Percentiles rank a stretch among this genome's conserved stretches.
These are phyloP conservation scores for Phrynocephalus vlangalii DNA, from an alignment of 2,797 vertebrate genomes.

Conservation along the genomic window DNA sequence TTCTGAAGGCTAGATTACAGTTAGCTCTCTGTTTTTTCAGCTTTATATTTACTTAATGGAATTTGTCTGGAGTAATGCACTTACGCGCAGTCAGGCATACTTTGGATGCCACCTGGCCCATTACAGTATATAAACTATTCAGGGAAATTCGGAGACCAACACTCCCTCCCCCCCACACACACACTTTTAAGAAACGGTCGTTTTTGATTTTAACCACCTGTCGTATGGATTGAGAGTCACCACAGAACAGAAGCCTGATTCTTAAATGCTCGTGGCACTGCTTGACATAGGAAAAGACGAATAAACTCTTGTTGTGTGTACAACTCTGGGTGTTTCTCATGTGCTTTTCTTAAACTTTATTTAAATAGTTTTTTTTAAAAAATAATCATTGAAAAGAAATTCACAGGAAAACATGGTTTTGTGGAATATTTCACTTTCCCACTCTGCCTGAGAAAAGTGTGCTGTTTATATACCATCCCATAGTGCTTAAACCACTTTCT, in stretches of 20 bases:
- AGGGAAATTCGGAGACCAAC: slow-evolving; percentile 23
- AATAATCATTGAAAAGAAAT: too few relatives aligned
- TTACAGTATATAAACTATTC: slow-evolving; percentile 25
- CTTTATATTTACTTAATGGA: slow-evolving; percentile 52
- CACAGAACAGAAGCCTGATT: slow-evolving; percentile 27
- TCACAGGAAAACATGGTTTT: too few relatives aligned
- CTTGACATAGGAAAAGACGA: not conserved
- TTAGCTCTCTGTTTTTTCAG: slow-evolving; percentile 5
- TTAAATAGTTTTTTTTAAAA: too few relatives aligned
- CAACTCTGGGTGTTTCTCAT: too few relatives aligned
- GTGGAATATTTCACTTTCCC: too few relatives aligned
- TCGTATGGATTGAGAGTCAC: not conserved
- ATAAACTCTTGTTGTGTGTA: not conserved
- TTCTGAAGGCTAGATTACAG: slow-evolving; percentile 45
- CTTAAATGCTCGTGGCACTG: not conserved
- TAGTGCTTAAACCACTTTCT: too few relatives aligned
- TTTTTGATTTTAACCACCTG: slow-evolving; percentile 29
- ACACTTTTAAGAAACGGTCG: not conserved
- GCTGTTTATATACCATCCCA: too few relatives aligned
- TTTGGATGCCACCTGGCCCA: slow-evolving; percentile 42
- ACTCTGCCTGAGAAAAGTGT: too few relatives aligned
- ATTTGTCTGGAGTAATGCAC: slow-evolving; percentile 34
- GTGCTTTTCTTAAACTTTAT: too few relatives aligned
- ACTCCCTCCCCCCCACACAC: not conserved
- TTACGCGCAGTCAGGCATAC: slow-evolving; percentile 38